phyloP scores from a whole-genome alignment of 2,888 invertebrate genomes.

The Hydraecia micacea region DNA sequence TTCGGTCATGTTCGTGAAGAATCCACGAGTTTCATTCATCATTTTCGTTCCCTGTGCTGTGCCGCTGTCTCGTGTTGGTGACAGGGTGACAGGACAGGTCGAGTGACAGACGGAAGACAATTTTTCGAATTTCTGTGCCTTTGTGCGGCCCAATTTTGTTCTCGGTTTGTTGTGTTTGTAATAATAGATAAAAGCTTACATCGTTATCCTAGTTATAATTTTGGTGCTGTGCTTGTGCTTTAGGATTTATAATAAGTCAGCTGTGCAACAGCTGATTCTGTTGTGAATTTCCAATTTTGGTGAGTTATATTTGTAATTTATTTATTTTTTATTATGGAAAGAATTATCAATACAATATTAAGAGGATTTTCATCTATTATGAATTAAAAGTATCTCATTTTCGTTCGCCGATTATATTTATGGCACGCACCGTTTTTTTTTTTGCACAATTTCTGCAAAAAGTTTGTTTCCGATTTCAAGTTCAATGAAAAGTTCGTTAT shows the following conservation, averaged over 20 bases:
- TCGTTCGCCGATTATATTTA: background rate
- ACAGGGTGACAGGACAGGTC: constrained; percentile 57
- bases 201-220: constrained; percentile 46
- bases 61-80: constrained; percentile 23
- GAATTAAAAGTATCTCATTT: constrained; percentile 22
- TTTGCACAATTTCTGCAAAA: constrained; percentile 33
- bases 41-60: constrained; percentile 22
- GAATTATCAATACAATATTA: background rate
- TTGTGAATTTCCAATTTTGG: constrained; percentile 55
- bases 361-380: background rate
- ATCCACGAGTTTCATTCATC: constrained; percentile 37
- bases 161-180: constrained; percentile 47
- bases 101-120: constrained; percentile 37
- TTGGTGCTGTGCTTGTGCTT: constrained; percentile 63
- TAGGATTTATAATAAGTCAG: constrained; percentile 49
- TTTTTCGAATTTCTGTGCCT: constrained; percentile 63
- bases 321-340: background rate
- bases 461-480: constrained; percentile 39
- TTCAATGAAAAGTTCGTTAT: constrained; percentile 9
- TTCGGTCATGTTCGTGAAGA: constrained; percentile 26
- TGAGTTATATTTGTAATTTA: constrained; percentile 42
- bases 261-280: constrained; percentile 63
- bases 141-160: constrained; percentile 51
- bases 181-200: constrained; percentile 21
- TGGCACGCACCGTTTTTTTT: constrained; percentile 10